Evolutionary conservation across 2,113 vertebrate genomes (phyloP).

Genomic region (Mungos mungo): DNA sequence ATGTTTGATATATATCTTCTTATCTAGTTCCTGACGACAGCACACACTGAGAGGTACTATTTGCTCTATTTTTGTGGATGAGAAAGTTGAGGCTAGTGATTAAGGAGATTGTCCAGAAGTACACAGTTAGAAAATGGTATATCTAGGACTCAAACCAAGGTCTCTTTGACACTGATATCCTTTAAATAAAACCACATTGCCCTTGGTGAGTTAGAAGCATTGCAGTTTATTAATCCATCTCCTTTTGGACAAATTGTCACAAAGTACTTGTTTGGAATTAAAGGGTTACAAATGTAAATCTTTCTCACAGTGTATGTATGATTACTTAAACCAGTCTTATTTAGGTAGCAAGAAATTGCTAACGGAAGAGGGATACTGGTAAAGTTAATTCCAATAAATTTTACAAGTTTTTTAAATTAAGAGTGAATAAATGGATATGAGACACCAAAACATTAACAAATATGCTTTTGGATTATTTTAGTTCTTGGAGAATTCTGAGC

Average conservation of each 20-base stretch:
- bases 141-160: background rate
- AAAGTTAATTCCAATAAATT: background rate
- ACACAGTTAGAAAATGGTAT: background rate
- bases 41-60: background rate
- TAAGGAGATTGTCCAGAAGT: background rate
- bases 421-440: background rate
- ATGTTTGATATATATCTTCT: background rate
- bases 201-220: background rate
- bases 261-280: background rate
- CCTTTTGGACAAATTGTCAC: background rate
- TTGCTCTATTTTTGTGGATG: background rate
- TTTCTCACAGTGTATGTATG: background rate
- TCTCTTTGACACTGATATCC: background rate
- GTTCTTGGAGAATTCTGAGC: constrained; percentile 21
- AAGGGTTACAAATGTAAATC: background rate
- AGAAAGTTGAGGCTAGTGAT: background rate
- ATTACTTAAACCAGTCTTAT: background rate
- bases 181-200: background rate
- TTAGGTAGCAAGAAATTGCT: background rate
- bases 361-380: background rate
- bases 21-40: background rate
- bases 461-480: background rate
- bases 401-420: background rate
- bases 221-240: background rate
- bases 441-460: constrained; percentile 13